A percentile compares a stretch with the other conserved stretches of the same genome.
These are phyloP conservation scores for Hemiscyllium ocellatum DNA, from an alignment of 2,113 vertebrate genomes.

Conservation along the genomic window DNA sequence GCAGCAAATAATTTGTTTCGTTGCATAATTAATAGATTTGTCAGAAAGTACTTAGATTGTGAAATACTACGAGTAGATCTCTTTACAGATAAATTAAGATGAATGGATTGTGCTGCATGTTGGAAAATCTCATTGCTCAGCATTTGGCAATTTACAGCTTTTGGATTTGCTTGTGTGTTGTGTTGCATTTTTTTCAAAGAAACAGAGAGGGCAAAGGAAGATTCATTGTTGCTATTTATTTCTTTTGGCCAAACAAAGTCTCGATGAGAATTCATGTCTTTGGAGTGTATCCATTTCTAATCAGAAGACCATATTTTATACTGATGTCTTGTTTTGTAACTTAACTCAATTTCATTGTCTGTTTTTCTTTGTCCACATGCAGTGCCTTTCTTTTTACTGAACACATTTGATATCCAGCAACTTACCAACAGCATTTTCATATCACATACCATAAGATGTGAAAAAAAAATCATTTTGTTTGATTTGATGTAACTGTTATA, in stretches of 20 bases:
- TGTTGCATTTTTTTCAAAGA: constrained; percentile 42
- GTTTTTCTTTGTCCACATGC: background rate
- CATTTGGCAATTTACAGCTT: constrained; percentile 48
- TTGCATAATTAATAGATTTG: constrained; percentile 64
- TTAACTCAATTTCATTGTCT: background rate
- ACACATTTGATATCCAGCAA: background rate
- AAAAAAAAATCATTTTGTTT: background rate
- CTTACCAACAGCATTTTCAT: background rate
- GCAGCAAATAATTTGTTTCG: constrained; percentile 59
- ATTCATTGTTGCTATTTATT: background rate
- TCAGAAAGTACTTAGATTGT: constrained; percentile 60
- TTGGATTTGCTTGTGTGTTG: constrained; percentile 48
- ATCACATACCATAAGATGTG: background rate
- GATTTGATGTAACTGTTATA: too few species aligned
- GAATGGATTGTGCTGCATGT: constrained; percentile 51
- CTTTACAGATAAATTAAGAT: constrained; percentile 58
- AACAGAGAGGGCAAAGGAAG: constrained; percentile 42
- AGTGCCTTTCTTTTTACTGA: background rate
- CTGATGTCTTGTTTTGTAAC: background rate
- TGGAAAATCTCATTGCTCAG: constrained; percentile 54
- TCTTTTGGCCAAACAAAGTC: background rate
- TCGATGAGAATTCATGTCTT: constrained; percentile 2
- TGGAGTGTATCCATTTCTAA: background rate
- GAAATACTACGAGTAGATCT: constrained; percentile 54
- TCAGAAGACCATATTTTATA: background rate